Conservation (phyloP, 2,888 invertebrate species). For the Andrena marginata region DNA sequence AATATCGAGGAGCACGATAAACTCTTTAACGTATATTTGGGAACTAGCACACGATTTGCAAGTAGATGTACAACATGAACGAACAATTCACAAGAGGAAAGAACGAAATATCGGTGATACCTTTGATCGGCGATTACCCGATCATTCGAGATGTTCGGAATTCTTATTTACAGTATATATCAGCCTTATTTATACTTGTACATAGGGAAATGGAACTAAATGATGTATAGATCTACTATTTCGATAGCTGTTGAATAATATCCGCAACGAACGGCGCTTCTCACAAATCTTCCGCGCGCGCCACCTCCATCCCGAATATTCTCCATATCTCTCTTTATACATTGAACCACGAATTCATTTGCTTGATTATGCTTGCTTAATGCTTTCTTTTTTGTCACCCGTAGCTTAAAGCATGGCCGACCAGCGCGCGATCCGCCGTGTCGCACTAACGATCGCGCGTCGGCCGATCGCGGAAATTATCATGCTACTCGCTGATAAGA, state of each 20-base stretch:
- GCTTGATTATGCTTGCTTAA: conserved; percentile 53
- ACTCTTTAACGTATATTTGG: conserved; percentile 41
- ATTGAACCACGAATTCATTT: conserved; percentile 45
- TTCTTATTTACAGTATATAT: conserved; percentile 63
- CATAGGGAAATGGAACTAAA: conserved; percentile 60
- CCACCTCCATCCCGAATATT: conserved; percentile 35
- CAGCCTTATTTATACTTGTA: conserved; percentile 67
- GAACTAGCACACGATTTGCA: conserved; percentile 54
- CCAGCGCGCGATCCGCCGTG: neutral
- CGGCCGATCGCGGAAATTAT: conserved; percentile 44
- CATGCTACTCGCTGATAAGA: conserved; percentile 40
- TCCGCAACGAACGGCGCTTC: conserved; percentile 39
- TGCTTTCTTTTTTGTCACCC: conserved; percentile 27
- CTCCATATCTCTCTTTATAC: conserved; percentile 35
- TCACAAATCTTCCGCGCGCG: conserved; percentile 19
- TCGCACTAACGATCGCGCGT: conserved; percentile 38
- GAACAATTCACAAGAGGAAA: conserved; percentile 33
- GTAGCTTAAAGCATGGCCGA: conserved; percentile 37
- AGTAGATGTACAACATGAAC: conserved; percentile 54
- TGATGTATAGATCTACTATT: conserved; percentile 51
- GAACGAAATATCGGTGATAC: conserved; percentile 22
- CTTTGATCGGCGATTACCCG: conserved; percentile 31
- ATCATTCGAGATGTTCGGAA: conserved; percentile 49
- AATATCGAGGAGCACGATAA: conserved; percentile 23
- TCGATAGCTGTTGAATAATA: conserved; percentile 46